Base-by-base conservation (phyloP, 2,888 invertebrate species). In the Odontothrips loti region DNA sequence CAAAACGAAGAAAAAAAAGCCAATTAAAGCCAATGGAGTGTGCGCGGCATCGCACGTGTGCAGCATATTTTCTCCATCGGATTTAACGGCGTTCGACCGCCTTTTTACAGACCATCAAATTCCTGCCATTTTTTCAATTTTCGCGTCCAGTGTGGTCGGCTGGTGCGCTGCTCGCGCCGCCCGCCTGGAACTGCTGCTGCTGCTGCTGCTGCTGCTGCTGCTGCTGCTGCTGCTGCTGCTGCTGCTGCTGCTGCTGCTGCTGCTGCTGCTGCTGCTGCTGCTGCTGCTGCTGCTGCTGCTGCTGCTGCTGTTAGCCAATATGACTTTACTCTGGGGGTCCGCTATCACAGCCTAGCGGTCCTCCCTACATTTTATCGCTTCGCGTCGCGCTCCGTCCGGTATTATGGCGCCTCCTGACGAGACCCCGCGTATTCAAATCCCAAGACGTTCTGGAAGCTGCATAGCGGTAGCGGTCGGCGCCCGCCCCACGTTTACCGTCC, bases 61-160 rank as follows among this genome's bases (percentile, higher is more conserved):
- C 3, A 43, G 34, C 34, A 43, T 43, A 43, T 43, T 23, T 75
- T 23, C 68, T 75, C 68, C 68, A 75, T 75, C 68, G 23, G 27
- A 75, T 75, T 75, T 75, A 75, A 75, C 68, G 68, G 27, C 68
- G 68, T 27, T 12, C 68, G 68, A n/a, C 58, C 58, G 68, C 68
- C 68, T n/a, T 75, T 75, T 43, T 75, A 75, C 68, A 75, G 68
- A 75, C 68, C 68, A 75, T 75, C 68, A 75, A 75, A 75, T 75
- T 75, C 68, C 23, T 27, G 68, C 68, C 68, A 75, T 75, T 75
- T 75, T 27, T 75, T 27, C 68, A 75, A 23, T 75, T 68, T 75
- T 27, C 27, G 23, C 68, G 10, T 15, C 58, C 58, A 43, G 34
- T 43, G 34, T 6, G 34, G 34, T 43, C 34, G 34, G 34, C 34